Conservation (phyloP, 37 sponge, comb jelly and placozoan species). For the Spongilla lacustris region DNA sequence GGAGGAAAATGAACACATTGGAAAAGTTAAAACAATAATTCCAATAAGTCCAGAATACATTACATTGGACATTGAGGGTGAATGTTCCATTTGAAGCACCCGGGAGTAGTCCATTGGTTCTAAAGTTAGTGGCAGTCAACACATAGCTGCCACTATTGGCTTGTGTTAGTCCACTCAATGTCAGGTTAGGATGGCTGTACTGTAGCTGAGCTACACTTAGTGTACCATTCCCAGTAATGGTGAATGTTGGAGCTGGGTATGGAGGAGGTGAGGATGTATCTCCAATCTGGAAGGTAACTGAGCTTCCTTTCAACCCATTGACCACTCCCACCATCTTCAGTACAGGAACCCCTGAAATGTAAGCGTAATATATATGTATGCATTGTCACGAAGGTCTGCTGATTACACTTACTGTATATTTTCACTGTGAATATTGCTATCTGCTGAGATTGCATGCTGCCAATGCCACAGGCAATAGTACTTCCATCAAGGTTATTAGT, state of each 20-base stretch:
- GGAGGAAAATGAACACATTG: background rate
- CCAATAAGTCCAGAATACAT: background rate
- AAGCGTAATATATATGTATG: background rate
- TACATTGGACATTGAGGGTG: conserved; percentile 12
- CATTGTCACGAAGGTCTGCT: too few relatives aligned
- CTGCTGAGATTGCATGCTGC: too few relatives aligned
- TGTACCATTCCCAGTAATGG: too few relatives aligned
- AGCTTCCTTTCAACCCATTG: too few relatives aligned
- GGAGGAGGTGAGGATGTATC: too few relatives aligned
- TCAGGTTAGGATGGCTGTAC: too few relatives aligned
- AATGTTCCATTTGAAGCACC: background rate
- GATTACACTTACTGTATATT: background rate
- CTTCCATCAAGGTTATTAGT: background rate
- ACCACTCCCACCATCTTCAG: background rate
- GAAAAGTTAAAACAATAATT: background rate
- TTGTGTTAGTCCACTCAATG: too few relatives aligned
- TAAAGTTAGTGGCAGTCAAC: conserved; percentile 10
- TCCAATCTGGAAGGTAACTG: too few relatives aligned
- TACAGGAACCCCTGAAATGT: background rate
- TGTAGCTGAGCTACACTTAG: too few relatives aligned
- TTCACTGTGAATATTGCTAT: background rate
- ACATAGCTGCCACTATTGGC: conserved; percentile 7
- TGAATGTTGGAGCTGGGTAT: too few relatives aligned
- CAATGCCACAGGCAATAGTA: background rate
- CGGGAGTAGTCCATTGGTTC: background rate